Evolutionary conservation across 2,888 invertebrate species (phyloP).

Genomic region (Dicycla oo): DNA sequence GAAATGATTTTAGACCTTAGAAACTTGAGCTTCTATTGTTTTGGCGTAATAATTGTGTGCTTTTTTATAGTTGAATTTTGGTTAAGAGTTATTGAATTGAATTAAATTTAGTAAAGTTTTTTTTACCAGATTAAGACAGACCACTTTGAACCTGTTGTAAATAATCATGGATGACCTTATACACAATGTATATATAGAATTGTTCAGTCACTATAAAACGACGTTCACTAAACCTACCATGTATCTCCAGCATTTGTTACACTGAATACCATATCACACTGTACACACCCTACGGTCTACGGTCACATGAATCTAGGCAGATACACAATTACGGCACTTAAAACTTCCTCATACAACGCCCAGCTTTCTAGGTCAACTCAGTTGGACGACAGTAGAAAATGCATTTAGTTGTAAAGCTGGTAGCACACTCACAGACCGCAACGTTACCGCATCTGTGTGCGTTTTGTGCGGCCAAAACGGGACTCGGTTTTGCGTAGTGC

Average conservation of each 20-base stretch:
- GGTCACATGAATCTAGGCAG: conserved; percentile 43
- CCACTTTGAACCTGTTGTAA: background rate
- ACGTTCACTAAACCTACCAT: background rate
- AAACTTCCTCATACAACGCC: conserved; percentile 61
- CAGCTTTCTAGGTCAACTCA: conserved; percentile 63
- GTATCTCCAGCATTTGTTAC: background rate
- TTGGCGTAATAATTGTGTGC: background rate
- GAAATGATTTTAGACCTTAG: conserved; percentile 6
- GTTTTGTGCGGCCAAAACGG: conserved; percentile 28
- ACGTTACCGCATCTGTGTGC: conserved; percentile 21
- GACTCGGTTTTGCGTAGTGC: conserved; percentile 22
- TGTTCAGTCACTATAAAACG: background rate
- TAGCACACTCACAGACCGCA: conserved; percentile 45
- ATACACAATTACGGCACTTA: conserved; percentile 59
- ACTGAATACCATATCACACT: background rate
- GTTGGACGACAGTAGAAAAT: conserved; percentile 65
- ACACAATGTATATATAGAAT: background rate
- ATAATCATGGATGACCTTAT: background rate
- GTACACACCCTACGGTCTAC: background rate
- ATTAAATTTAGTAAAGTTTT: too few relatives aligned
- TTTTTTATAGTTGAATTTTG: background rate
- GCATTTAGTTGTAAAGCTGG: conserved; percentile 60
- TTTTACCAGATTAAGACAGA: too few relatives aligned
- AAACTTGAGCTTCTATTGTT: background rate
- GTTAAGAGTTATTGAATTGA: background rate